phyloP scores from a whole-genome alignment of 2,888 invertebrate genomes.

The Acanthoscelides obtectus region DNA sequence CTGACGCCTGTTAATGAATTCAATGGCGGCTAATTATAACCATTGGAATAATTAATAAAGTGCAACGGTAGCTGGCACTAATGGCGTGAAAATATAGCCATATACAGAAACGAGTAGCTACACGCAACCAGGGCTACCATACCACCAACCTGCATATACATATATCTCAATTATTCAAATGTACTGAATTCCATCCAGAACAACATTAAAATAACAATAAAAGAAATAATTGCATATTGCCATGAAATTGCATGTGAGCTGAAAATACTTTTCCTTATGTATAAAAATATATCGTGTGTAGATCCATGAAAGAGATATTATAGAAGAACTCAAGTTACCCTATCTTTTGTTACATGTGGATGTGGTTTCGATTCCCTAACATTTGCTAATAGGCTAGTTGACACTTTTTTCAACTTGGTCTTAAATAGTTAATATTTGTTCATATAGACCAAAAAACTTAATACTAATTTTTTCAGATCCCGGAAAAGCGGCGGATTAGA shows the following conservation, averaged over 20 bases:
- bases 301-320: neutral
- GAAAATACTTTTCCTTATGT: neutral
- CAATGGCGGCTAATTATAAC: neutral
- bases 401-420: too few species aligned
- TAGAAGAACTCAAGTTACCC: too few species aligned
- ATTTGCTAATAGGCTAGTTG: too few species aligned
- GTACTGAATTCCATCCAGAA: neutral
- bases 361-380: too few species aligned
- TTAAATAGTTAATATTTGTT: too few species aligned
- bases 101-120: neutral
- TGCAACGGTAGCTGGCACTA: neutral
- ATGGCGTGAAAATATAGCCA: neutral
- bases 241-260: neutral
- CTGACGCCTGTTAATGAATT: neutral
- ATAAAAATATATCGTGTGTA: neutral
- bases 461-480: too few species aligned
- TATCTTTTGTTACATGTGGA: too few species aligned
- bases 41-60: neutral
- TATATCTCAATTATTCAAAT: neutral
- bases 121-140: neutral
- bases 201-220: neutral
- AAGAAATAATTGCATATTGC: neutral
- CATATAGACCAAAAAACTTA: too few species aligned
- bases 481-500: too few species aligned
- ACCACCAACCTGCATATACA: too few species aligned